Percentiles rank a stretch among this genome's conserved stretches.
Evolutionary conservation across 2,797 vertebrate genomes (phyloP).

Genomic region (Sphenodon punctatus): DNA sequence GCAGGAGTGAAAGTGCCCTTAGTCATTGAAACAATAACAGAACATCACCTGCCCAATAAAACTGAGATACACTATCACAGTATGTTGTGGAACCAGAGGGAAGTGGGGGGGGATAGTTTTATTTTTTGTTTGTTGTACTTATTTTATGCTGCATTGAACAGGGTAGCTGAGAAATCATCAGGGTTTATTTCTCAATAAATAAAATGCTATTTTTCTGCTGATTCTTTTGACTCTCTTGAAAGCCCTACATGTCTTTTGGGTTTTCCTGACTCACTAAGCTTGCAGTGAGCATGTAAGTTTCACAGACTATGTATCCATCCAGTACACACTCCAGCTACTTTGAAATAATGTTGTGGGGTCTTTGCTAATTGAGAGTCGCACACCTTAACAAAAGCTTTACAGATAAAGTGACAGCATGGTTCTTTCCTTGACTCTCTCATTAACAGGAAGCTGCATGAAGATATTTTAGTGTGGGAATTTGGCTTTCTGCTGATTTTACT

Average conservation of each 20-base stretch:
- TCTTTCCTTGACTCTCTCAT: background rate
- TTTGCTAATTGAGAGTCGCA: background rate
- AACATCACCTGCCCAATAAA: slow-evolving; percentile 19
- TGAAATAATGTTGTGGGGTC: background rate
- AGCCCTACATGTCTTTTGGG: background rate
- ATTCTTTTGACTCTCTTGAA: slow-evolving; percentile 8
- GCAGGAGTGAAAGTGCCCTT: too few relatives aligned
- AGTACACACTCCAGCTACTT: background rate
- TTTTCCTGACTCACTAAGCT: background rate
- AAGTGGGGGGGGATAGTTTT: too few relatives aligned
- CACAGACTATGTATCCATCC: background rate
- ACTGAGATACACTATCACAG: background rate
- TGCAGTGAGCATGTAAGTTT: background rate
- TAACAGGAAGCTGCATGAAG: background rate
- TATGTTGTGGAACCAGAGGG: rapidly evolving
- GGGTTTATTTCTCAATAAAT: slow-evolving; percentile 9
- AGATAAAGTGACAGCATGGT: background rate
- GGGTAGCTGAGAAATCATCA: background rate
- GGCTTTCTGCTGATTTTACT: slow-evolving; percentile 23
- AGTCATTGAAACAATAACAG: slow-evolving; percentile 9
- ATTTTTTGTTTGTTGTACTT: too few relatives aligned
- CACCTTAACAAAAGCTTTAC: background rate
- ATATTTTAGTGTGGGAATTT: slow-evolving; percentile 11
- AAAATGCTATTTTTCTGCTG: background rate
- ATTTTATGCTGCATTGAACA: background rate